Evolutionary conservation across 2,888 invertebrate species (phyloP), one percentile per base, ranked within the genome.

Genomic region (Megaustenia siamemsis): DNA sequence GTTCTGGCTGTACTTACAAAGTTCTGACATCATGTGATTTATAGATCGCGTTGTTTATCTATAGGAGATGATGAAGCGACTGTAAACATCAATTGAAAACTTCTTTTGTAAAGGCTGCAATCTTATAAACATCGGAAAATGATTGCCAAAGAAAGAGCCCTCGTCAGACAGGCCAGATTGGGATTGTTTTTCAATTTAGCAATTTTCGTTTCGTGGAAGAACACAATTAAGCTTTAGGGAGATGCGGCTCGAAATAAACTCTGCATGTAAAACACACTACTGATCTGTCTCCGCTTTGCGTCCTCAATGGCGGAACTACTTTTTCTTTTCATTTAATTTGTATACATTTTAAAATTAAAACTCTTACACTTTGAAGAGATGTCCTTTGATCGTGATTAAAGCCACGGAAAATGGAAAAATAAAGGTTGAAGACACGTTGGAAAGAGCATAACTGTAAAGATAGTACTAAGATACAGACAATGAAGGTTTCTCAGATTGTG

Each of bases 181-280:
- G 24, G 40, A 40, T 69, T 69, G 40, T 69, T 24, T 38, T 69
- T 40, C 10, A 69, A 69, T 69, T 69, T 40, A 40, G 38, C 69
- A 69, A 69, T 69, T 69, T 69, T n/a, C 69, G 38, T 56, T 69
- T 40, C 69, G 38, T 21, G 38, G 40, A 38, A 10, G 40, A 24
- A 40, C 40, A 40, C 38, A 69, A 69, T 69, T 38, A 69, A 40
- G 69, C 5, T 21, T 24, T 0, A 69, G 68, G 40, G 40, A 69
- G 69, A 10, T 24, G 0, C 24, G 24, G 69, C 69, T 69, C 69
- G 40, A 69, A 40, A 8, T 69, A 69, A 69, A 69, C n/a, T 69
- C 21, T 69, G 69, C 69, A 40, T 8, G 24, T 24, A 69, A 40
- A 40, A 24, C 12, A 69, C 24, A 40, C 2, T 18, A 69, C 24